Evolutionary conservation across 37 sponge, comb jelly and placozoan species (phyloP), one percentile per base, ranked within the genome.

Genomic region (Diacarnus erythraeanus): DNA sequence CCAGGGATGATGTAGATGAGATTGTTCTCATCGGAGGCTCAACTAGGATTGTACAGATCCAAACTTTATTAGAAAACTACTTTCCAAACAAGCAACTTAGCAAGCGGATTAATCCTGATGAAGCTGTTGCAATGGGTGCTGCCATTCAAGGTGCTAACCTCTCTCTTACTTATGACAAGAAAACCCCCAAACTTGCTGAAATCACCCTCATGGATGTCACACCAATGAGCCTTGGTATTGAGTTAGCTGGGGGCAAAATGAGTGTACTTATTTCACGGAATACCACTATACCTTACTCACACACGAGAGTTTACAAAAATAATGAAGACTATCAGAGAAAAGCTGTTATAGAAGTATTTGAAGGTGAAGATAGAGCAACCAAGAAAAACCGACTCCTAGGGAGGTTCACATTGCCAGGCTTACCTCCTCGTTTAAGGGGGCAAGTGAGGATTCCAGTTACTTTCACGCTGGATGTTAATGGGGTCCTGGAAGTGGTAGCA

Each of bases 121-220:
- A 96, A 57, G 97, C 97, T 4, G 97, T 96, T 37, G 94, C 97
- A 20, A 88, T 96, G 89, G 97, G 97, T 15, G 97, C 97, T 9
- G 94, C 94, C 0, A 93, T 96, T 25, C 97, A 96, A 59, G 97
- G 91, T 18, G 97, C 94, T 4, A 93, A 96, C 63, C 84, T 96
- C 25, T 76, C 89, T 5, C 66, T 80, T 2, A 35, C 75, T 0
- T 74, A 80, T 31, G 94, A 96, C 25, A 69, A 84, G 59, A 90
- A 90, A 68, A 59, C 70, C 8, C 71, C 80, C 12, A 84, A 78
- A 27, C 75, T 90, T 21, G 63, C 72, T 36, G 86, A 91, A 0
- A 89, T 96, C 15, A 96, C 97, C 23, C 85, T 96, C 22, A 93
- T 96, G 97, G 97, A 96, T 79, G 93, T 96, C 21, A 85, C 92